Evolutionary conservation across 2,113 vertebrate genomes (phyloP).

Genomic region (Microcebus jonahi): DNA sequence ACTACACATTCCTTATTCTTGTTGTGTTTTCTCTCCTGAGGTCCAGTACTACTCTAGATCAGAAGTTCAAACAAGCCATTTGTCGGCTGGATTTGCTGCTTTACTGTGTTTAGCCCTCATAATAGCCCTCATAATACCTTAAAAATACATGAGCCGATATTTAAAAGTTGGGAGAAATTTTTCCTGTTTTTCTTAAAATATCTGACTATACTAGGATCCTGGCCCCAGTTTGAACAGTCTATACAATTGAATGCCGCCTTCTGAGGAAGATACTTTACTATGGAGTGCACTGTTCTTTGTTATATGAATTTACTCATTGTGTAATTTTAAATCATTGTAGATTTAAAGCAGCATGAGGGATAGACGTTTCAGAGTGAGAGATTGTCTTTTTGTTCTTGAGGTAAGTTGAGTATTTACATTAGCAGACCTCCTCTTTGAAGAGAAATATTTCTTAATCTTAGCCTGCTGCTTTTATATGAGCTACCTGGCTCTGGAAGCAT

Average conservation of each 20-base stretch:
- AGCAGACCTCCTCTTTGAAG: background rate
- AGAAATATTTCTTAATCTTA: background rate
- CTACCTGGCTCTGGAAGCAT: background rate
- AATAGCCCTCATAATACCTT: background rate
- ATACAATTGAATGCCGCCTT: background rate
- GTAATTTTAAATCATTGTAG: background rate
- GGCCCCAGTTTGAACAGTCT: fast-evolving
- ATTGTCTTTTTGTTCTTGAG: background rate
- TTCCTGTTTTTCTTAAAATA: background rate
- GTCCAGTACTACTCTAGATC: background rate
- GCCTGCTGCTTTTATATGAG: no score
- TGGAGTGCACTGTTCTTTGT: background rate
- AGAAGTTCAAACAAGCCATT: background rate
- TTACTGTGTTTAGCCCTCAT: background rate
- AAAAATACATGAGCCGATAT: background rate
- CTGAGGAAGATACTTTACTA: background rate
- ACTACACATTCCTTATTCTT: background rate
- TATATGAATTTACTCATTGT: background rate
- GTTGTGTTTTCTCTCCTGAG: background rate
- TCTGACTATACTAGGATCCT: no score
- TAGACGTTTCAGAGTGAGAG: background rate
- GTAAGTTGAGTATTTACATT: background rate
- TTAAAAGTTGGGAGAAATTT: background rate
- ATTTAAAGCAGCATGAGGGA: background rate
- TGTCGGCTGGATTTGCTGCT: background rate